Percentiles rank a stretch among this genome's conserved stretches.
Conservation (phyloP, 2,888 invertebrate species). For the Amiota communis region DNA sequence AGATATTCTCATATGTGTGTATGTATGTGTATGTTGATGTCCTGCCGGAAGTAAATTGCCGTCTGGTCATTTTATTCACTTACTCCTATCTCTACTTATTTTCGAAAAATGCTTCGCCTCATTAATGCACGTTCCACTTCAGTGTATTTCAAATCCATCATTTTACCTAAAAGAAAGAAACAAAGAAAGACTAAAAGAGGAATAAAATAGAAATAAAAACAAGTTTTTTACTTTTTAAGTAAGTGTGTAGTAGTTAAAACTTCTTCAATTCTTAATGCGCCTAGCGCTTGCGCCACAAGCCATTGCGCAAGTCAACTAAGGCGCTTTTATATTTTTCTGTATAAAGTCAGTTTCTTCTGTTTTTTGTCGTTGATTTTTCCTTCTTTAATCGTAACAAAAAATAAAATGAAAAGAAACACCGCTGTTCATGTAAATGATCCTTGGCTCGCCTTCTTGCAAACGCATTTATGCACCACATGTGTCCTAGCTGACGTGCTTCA, state of each 20-base stretch:
- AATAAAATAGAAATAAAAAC: neutral
- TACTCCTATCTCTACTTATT: conserved; percentile 12
- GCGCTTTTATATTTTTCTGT: too few species aligned
- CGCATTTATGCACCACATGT: conserved; percentile 37
- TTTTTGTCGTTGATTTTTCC: too few species aligned
- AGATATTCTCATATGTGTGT: conserved; percentile 32
- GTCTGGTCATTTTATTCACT: conserved; percentile 54
- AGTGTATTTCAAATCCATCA: conserved; percentile 44
- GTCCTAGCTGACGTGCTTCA: conserved; percentile 51
- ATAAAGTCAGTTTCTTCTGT: too few species aligned
- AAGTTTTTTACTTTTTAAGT: conserved; percentile 20
- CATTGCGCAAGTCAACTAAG: too few species aligned
- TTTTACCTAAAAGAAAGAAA: neutral
- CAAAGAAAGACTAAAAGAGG: too few species aligned
- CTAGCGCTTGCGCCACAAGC: conserved; percentile 9
- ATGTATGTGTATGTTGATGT: conserved; percentile 49
- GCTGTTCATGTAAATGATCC: conserved; percentile 41
- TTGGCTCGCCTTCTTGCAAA: conserved; percentile 32
- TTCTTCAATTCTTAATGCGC: conserved; percentile 1
- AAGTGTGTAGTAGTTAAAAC: too few species aligned
- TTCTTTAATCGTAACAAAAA: too few species aligned
- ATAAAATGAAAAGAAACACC: too few species aligned
- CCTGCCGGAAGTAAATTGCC: conserved; percentile 64
- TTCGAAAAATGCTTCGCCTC: conserved; percentile 10
- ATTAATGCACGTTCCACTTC: conserved; percentile 45